Conservation (phyloP, 35 echinoderm and acorn worm species). For the Eucidaris tribuloides region DNA sequence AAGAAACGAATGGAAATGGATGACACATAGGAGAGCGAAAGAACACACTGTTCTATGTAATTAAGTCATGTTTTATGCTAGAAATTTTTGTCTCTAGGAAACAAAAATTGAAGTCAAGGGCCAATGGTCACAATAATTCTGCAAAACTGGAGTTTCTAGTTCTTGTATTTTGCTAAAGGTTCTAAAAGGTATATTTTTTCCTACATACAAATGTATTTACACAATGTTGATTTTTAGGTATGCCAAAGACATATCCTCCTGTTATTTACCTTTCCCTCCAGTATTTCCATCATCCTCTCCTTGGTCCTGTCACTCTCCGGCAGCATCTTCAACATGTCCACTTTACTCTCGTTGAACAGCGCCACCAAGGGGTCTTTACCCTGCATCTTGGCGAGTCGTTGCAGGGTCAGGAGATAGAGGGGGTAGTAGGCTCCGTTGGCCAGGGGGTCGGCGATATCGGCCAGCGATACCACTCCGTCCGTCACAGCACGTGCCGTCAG, state of each 20-base stretch:
- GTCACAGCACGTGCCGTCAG: conserved; percentile 66
- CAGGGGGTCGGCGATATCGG: conserved; percentile 68
- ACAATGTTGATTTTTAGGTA: too few species aligned
- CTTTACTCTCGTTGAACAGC: conserved; percentile 71
- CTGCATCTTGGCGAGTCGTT: conserved; percentile 74
- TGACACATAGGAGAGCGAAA: too few species aligned
- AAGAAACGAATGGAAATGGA: too few species aligned
- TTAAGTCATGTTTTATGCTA: too few species aligned
- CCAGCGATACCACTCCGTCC: conserved; percentile 62
- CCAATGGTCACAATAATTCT: too few species aligned
- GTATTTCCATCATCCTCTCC: conserved; percentile 98
- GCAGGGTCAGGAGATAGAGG: conserved; percentile 87
- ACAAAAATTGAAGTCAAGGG: too few species aligned
- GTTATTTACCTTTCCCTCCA: conserved; percentile 97
- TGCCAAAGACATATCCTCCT: too few species aligned
- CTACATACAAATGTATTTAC: too few species aligned
- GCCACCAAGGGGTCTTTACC: conserved; percentile 69
- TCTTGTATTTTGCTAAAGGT: too few species aligned
- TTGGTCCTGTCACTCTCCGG: conserved; percentile 96
- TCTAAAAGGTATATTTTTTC: not conserved
- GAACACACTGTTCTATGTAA: too few species aligned
- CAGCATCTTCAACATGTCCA: conserved; percentile 90
- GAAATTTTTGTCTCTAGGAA: too few species aligned
- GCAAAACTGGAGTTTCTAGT: too few species aligned
- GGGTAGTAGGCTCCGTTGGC: conserved; percentile 92